Evolutionary conservation across 2,888 invertebrate genomes (phyloP), one percentile per base, ranked within the genome.

Genomic region (Nysson spinosus): DNA sequence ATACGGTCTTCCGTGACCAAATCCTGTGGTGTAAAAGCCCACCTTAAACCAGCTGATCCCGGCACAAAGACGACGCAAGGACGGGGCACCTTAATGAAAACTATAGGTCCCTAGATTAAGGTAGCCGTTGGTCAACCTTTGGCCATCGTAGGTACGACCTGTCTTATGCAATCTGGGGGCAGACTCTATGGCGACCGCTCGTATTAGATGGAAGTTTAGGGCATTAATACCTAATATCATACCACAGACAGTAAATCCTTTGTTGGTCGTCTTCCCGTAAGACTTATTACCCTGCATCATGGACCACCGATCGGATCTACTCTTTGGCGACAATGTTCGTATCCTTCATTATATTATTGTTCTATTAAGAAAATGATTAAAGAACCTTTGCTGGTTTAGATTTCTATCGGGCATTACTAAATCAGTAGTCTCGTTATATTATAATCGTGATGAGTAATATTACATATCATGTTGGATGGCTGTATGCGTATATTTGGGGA

Each of bases 141-240:
- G 64, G 54, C 46, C 70, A 56, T 68, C 69, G 61, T 47, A 68
- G 73, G 72, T 67, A 77, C 70, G 72, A 79, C 77, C 79, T 80
- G 80, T 77, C 79, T 80, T 82, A 77, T 77, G 78, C 78, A 79
- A 78, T 72, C 72, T 47, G 61, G 65, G 67, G 72, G 52, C 47
- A 63, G 62, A 77, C 75, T 69, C 77, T 78, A 79, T 79, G 73
- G 69, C 66, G 75, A 52, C 57, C 70, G 68, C 30, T n/a, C 77
- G 79, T 78, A 81, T 82, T 82, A 81, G 83, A 79, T 80, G 81
- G 80, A 77, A 76, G 77, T 76, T 85, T 85, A 77, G 77, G 75
- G 83, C 83, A 86, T 86, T 87, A 85, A 87, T 86, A 86, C 82
- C 85, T 87, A 87, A 87, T 87, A 87, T 85, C 83, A 76, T 77